Conservation (phyloP, 2,888 invertebrate species). For the Cordilura impudica region DNA sequence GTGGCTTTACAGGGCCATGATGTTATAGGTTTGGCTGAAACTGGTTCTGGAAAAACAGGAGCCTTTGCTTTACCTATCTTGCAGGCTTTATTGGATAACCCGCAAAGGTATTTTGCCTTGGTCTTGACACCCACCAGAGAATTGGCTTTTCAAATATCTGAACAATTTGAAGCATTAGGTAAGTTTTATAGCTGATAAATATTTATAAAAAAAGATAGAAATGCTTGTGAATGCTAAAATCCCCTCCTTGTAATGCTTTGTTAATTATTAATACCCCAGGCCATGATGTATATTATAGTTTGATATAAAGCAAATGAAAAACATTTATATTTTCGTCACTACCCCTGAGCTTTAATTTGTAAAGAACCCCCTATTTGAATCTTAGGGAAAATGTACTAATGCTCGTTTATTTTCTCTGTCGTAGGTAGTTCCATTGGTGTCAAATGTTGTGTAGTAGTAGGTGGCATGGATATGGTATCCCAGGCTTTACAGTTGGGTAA, state of each 20-base stretch:
- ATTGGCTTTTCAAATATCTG: conserved; percentile 98
- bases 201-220: background rate
- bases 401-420: background rate
- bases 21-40: conserved; percentile 84
- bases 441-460: conserved; percentile 97
- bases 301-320: conserved; percentile 34
- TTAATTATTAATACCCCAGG: background rate
- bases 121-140: conserved; percentile 98
- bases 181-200: conserved; percentile 68
- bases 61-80: conserved; percentile 98
- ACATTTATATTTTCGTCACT: conserved; percentile 34
- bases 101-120: conserved; percentile 95
- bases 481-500: conserved; percentile 94
- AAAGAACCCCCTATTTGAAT: conserved; percentile 71
- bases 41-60: conserved; percentile 93
- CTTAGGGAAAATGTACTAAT: background rate
- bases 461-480: conserved; percentile 98
- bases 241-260: background rate
- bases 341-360: conserved; percentile 20
- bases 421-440: conserved; percentile 93
- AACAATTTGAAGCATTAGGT: conserved; percentile 98
- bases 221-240: background rate
- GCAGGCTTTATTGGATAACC: conserved; percentile 92
- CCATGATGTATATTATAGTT: conserved; percentile 42
- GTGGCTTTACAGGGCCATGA: conserved; percentile 91